Evolutionary conservation across 2,888 invertebrate species (phyloP).

Genomic region (Chirona hameri): DNA sequence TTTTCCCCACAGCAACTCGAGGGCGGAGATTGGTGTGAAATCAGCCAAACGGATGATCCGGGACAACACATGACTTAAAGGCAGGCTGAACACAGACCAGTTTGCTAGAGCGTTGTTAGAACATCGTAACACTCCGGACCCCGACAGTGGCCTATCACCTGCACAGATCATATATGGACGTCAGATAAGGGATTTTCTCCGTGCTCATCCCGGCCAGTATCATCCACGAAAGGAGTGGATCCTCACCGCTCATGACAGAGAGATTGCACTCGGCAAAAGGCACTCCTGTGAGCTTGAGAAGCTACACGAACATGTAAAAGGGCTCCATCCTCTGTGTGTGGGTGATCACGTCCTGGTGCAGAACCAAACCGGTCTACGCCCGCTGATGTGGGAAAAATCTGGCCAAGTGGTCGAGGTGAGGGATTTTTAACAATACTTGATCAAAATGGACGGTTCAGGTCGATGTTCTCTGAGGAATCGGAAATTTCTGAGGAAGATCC

Average conservation of each 20-base stretch:
- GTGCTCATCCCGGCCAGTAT: background rate
- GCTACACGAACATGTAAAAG: no score
- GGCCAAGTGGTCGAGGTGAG: no score
- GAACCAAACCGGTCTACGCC: no score
- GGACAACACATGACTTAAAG: background rate
- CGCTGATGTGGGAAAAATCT: no score
- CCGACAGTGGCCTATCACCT: background rate
- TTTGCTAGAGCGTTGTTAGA: background rate
- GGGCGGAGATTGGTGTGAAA: constrained; percentile 7
- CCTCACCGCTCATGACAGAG: background rate
- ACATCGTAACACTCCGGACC: constrained; percentile 27
- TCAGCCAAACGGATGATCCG: background rate
- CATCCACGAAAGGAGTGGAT: background rate
- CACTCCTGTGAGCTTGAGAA: no score
- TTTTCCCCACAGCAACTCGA: background rate
- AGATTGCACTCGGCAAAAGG: no score
- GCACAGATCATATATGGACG: background rate
- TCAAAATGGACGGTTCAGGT: no score
- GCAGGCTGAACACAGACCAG: background rate
- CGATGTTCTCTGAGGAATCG: no score
- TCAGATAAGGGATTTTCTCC: background rate
- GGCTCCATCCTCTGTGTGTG: no score
- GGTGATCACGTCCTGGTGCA: no score
- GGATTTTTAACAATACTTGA: no score
- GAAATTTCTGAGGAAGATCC: no score